phyloP scores from a whole-genome alignment of 2,888 invertebrate genomes.

The Thecocarcelia acutangulata region DNA sequence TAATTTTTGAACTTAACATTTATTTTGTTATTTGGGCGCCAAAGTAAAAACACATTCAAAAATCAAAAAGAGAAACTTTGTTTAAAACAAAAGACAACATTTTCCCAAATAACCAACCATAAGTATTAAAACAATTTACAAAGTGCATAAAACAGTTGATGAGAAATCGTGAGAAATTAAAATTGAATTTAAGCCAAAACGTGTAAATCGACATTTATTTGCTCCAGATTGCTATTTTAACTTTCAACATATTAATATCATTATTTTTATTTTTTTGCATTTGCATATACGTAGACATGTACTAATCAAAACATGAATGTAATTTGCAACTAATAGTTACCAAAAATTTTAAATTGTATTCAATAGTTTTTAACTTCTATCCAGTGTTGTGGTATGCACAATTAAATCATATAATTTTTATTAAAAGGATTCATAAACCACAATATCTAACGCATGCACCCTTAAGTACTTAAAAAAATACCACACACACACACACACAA shows the following conservation, averaged over 20 bases:
- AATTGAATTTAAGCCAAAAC: conserved; percentile 54
- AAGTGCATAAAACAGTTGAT: conserved; percentile 43
- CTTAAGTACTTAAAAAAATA: background rate
- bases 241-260: too few species aligned
- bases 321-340: too few species aligned
- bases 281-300: background rate
- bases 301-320: background rate
- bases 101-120: conserved; percentile 22
- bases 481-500: background rate
- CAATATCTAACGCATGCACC: background rate
- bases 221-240: background rate
- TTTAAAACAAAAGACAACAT: background rate
- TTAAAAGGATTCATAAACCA: conserved; percentile 10
- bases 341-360: too few species aligned
- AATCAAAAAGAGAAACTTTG: background rate
- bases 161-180: conserved; percentile 61
- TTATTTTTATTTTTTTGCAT: too few species aligned
- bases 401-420: conserved; percentile 13
- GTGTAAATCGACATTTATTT: background rate
- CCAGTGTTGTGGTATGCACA: conserved; percentile 4
- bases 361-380: background rate
- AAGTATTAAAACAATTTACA: conserved; percentile 56
- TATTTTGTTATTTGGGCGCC: conserved; percentile 41
- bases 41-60: conserved; percentile 7
- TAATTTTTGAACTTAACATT: conserved; percentile 41